These are phyloP conservation scores for Sphyrna mokarran DNA, from an alignment of 2,113 vertebrate genomes.

Conservation along the genomic window DNA sequence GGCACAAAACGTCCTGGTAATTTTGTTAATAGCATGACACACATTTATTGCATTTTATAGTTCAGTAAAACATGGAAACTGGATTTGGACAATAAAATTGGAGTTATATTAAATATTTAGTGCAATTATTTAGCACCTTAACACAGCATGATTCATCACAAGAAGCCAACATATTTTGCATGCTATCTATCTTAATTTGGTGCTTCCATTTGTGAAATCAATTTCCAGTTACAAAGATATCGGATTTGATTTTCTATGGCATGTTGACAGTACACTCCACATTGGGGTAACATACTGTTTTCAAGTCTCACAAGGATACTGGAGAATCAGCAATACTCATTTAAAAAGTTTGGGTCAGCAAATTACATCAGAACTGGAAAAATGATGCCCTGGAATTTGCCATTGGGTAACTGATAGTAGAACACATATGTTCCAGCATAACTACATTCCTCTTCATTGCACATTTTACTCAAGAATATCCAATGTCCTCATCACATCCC, in stretches of 20 bases:
- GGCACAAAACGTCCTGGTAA: background rate
- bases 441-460: background rate
- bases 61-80: background rate
- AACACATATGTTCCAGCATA: background rate
- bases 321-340: background rate
- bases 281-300: background rate
- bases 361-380: background rate
- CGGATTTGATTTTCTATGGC: background rate
- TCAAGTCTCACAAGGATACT: background rate
- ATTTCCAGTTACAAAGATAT: background rate
- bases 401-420: background rate
- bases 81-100: background rate
- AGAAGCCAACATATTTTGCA: background rate
- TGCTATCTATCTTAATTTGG: background rate
- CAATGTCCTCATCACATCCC: background rate
- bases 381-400: background rate
- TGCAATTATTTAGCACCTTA: background rate
- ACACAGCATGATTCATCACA: background rate
- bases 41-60: conserved; percentile 21
- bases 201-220: background rate
- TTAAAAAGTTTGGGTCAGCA: background rate
- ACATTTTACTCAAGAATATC: background rate
- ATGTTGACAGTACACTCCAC: background rate
- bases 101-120: background rate
- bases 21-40: background rate